Conservation (phyloP, 2,888 invertebrate genomes). For the Pterostichus madidus region DNA sequence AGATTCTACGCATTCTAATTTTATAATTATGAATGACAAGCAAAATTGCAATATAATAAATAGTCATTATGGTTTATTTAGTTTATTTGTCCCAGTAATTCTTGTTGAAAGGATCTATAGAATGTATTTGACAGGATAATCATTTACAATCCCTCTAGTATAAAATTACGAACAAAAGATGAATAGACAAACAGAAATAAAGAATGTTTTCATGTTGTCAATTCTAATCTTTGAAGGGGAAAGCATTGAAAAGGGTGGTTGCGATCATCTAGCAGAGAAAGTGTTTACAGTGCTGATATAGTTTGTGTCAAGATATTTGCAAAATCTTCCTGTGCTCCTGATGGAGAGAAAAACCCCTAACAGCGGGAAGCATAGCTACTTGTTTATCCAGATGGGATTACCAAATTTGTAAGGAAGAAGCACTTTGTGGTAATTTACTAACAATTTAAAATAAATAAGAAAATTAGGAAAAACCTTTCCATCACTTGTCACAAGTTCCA, state of each 20-base stretch:
- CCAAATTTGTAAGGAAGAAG: too few relatives aligned
- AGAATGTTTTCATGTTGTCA: not conserved
- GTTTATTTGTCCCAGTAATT: slow-evolving; percentile 10
- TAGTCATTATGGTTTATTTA: not conserved
- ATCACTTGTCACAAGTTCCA: too few relatives aligned
- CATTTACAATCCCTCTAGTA: slow-evolving; percentile 4
- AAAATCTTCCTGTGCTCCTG: too few relatives aligned
- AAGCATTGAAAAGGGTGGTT: slow-evolving; percentile 16
- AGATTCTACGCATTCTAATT: too few relatives aligned
- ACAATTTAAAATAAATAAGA: too few relatives aligned
- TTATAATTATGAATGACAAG: not conserved
- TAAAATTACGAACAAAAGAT: slow-evolving; percentile 36
- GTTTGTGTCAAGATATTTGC: too few relatives aligned
- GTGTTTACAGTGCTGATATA: not conserved
- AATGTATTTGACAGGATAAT: not conserved
- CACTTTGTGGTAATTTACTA: too few relatives aligned
- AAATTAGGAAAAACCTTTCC: too few relatives aligned
- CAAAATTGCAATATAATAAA: not conserved
- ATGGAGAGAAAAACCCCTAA: too few relatives aligned
- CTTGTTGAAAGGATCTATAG: slow-evolving; percentile 26
- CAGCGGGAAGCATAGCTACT: too few relatives aligned
- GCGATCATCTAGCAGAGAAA: slow-evolving; percentile 3
- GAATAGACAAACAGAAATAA: slow-evolving; percentile 10
- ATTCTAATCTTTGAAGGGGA: not conserved
- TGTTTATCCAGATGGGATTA: too few relatives aligned